Conservation (phyloP, 64 coral and sea anemone species). For the Exaiptasia diaphana region DNA sequence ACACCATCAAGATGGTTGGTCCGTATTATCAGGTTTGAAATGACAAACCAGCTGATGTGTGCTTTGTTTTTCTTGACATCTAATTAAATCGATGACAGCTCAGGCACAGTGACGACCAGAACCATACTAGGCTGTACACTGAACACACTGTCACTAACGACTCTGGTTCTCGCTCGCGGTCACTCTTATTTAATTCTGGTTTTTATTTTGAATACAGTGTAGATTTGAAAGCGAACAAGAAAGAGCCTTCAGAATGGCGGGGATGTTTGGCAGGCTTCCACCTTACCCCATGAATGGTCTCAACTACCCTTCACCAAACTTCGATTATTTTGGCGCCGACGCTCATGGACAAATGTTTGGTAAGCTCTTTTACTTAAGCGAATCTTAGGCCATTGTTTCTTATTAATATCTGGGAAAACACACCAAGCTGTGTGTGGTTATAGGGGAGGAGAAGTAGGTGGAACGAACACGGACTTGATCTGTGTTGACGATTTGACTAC, state of each 20-base stretch:
- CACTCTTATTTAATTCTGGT: not conserved
- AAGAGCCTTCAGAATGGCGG: constrained; percentile 24
- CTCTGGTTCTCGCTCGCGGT: not conserved
- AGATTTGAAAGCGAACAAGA: constrained; percentile 32
- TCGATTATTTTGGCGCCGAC: constrained; percentile 15
- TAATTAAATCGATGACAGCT: constrained; percentile 36
- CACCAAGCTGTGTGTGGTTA: no score
- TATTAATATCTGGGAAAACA: no score
- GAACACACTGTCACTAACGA: not conserved
- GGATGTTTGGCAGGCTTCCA: constrained; percentile 21
- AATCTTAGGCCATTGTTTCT: no score
- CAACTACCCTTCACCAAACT: constrained; percentile 35
- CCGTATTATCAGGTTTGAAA: constrained; percentile 16
- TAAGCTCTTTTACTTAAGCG: constrained; percentile 5
- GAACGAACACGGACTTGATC: no score
- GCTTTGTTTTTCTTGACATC: constrained; percentile 11
- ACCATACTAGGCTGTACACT: not conserved
- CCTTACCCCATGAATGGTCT: constrained; percentile 29
- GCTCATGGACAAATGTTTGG: constrained; percentile 36
- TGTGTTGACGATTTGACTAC: no score
- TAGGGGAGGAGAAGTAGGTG: no score
- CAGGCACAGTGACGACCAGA: constrained; percentile 5
- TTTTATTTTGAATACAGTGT: not conserved
- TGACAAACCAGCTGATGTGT: constrained; percentile 11
- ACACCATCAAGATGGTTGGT: constrained; percentile 24